A percentile compares a stretch with the other conserved stretches of the same genome.
These are phyloP conservation scores for Erannis defoliaria DNA, from an alignment of 2,888 invertebrate species.

Conservation along the genomic window DNA sequence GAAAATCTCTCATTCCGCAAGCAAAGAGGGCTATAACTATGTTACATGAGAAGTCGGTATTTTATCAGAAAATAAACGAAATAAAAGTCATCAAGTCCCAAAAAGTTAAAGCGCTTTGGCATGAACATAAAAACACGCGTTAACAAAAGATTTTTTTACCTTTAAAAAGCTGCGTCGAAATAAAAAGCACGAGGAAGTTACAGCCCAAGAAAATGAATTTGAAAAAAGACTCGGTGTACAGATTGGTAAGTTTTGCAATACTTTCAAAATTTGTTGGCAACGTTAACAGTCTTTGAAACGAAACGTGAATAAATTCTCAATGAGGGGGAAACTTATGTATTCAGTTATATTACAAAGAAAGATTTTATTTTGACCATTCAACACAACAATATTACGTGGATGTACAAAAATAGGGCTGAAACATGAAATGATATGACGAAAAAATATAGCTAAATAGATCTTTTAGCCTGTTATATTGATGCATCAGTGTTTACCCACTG, in stretches of 20 bases:
- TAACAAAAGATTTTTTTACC: conserved; percentile 29
- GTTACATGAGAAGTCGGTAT: too few species aligned
- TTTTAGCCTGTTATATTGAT: too few species aligned
- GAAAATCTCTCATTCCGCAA: too few species aligned
- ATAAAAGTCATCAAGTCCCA: neutral
- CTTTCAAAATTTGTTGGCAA: conserved; percentile 62
- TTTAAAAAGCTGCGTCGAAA: conserved; percentile 50
- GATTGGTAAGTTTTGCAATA: conserved; percentile 64
- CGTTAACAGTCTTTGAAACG: conserved; percentile 61
- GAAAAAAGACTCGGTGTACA: conserved; percentile 55
- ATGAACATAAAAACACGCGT: conserved; percentile 24
- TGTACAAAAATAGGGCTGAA: neutral
- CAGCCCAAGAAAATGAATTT: conserved; percentile 39
- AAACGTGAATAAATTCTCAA: conserved; percentile 66
- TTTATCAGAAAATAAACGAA: neutral
- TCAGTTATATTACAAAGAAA: conserved; percentile 32
- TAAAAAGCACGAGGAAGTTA: conserved; percentile 26
- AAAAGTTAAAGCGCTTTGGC: conserved; percentile 20
- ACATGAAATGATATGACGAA: too few species aligned
- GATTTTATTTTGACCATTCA: conserved; percentile 13
- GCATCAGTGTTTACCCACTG: too few species aligned
- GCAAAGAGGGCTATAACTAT: too few species aligned
- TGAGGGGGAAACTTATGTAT: conserved; percentile 56
- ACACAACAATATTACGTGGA: neutral
- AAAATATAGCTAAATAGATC: too few species aligned